Percentiles rank a stretch among this genome's conserved stretches.
Evolutionary conservation across 2,113 vertebrate species (phyloP).

Genomic region (Pleuronectes platessa): DNA sequence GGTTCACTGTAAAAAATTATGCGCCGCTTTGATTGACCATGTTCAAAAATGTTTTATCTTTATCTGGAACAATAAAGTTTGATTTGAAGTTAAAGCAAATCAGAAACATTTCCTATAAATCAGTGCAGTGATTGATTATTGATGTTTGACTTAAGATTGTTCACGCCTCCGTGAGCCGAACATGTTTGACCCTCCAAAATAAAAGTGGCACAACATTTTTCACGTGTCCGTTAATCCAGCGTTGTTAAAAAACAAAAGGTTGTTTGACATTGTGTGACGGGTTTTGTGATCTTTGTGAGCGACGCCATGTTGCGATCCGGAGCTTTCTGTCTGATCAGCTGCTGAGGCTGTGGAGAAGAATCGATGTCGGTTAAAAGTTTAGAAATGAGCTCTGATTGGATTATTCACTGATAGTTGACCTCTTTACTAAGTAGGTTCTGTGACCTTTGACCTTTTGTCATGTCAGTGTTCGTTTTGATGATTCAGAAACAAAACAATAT

Average conservation of each 20-base stretch:
- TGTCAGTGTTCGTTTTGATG: not conserved
- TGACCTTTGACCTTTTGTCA: not conserved
- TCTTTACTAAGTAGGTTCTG: not conserved
- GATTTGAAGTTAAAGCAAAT: not conserved
- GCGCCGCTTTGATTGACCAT: not conserved
- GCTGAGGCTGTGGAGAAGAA: not conserved
- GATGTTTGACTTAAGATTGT: not conserved
- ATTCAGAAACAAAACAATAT: not conserved
- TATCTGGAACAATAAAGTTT: too few species aligned
- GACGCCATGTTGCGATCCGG: not conserved
- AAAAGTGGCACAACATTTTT: too few species aligned
- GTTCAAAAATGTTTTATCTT: too few species aligned
- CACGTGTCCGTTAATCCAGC: too few species aligned
- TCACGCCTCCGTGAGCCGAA: not conserved
- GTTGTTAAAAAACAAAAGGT: too few species aligned
- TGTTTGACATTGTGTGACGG: too few species aligned
- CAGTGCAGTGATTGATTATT: not conserved
- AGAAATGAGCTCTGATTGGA: slow-evolving; percentile 3
- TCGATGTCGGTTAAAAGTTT: not conserved
- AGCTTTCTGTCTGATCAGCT: slow-evolving; percentile 12
- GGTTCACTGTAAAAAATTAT: slow-evolving; percentile 14
- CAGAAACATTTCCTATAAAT: not conserved
- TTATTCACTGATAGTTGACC: not conserved
- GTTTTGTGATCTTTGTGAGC: not conserved
- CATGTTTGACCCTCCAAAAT: not conserved